These are phyloP conservation scores for Bombus cullumanus DNA, from an alignment of 1,140 invertebrate species.

Conservation along the genomic window DNA sequence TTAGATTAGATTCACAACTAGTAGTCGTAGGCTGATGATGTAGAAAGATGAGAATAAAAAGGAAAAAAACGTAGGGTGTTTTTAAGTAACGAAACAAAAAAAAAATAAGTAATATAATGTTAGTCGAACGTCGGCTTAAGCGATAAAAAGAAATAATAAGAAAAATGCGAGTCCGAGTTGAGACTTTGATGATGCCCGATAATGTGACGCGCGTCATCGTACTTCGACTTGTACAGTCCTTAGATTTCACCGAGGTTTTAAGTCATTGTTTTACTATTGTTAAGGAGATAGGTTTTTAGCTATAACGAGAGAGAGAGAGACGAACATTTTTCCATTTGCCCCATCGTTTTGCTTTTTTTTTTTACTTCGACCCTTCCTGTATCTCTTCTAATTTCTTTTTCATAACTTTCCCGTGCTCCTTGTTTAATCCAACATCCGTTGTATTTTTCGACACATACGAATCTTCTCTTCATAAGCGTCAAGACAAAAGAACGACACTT, in stretches of 20 bases:
- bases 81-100: constrained; percentile 73
- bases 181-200: constrained; percentile 65
- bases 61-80: constrained; percentile 75
- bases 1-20: constrained; percentile 70
- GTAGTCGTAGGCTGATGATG: constrained; percentile 63
- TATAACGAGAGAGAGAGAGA: constrained; percentile 65
- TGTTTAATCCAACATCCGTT: constrained; percentile 54
- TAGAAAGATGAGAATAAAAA: constrained; percentile 66
- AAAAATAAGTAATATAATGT: constrained; percentile 62
- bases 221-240: constrained; percentile 80
- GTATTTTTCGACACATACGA: neutral
- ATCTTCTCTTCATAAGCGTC: constrained; percentile 53
- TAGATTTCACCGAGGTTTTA: constrained; percentile 78
- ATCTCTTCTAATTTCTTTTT: neutral
- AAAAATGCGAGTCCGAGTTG: constrained; percentile 55
- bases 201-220: constrained; percentile 68
- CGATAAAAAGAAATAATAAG: constrained; percentile 37
- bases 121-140: constrained; percentile 78
- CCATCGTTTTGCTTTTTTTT: neutral
- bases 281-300: constrained; percentile 74
- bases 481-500: constrained; percentile 43
- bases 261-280: constrained; percentile 81
- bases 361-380: neutral
- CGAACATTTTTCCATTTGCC: constrained; percentile 58
- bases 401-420: constrained; percentile 31